Evolutionary conservation across 2,797 vertebrate species (phyloP), one percentile per base, ranked within the genome.

Genomic region (Adrianichthys oophorus): DNA sequence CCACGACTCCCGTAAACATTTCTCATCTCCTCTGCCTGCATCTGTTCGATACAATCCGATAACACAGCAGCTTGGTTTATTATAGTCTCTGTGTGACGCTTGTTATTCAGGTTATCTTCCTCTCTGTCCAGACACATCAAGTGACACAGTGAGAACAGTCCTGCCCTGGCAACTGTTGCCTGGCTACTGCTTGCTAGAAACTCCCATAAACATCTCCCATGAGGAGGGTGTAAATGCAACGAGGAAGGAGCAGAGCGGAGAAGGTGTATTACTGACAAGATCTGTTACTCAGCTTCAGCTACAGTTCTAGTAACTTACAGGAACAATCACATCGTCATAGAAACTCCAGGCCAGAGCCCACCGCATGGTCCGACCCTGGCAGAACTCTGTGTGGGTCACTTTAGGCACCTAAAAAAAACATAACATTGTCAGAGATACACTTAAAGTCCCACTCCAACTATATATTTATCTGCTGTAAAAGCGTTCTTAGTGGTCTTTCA

Each of bases 271-370:
- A 21, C 19, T 21, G 19, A 21, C 19, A 3, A 41, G 42, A 50
- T 78, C 52, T 52, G 79, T 80, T 59, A 81, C 59, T 67, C 62
- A 83, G 62, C 44, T 13, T 68, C 62, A 83, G 18, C 44, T 18
- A 46, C 10, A 46, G 2, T 4, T 18, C 18, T 46, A 37, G 17
- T 43, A 59, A 89, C 95, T 96, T 91, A 98, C 97, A 53, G 96
- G 98, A 60, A 98, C 95, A 50, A 87, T 90, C 37, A 98, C 95
- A 13, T 98, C 94, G n/a, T 98, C 94, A 59, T 96, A 97, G 90
- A 99, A 99, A 80, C 96, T 99, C 97, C 98, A 99, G 2, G 98
- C 98, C 70, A 99, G 89, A 1, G 97, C 97, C 98, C 98, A 99
- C 45, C 96, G 92, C 97, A 99, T 99, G 47, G 98, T 99, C 15